A percentile compares a stretch with the other conserved stretches of the same genome.
These are phyloP conservation scores for Cantharis nigra DNA, from an alignment of 2,888 invertebrate species.

Conservation along the genomic window DNA sequence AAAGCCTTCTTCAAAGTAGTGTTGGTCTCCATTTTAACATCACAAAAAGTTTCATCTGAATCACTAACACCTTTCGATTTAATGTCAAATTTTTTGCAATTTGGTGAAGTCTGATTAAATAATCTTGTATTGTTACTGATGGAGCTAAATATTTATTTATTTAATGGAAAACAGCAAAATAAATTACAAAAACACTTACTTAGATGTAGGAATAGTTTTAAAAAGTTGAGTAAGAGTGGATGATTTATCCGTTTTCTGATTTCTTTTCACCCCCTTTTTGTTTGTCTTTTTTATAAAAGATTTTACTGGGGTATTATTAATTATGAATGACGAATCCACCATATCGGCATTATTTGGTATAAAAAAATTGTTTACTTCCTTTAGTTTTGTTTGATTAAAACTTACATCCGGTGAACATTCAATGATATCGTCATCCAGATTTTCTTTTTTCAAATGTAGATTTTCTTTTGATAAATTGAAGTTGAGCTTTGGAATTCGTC, in stretches of 20 bases:
- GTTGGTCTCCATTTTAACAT: background rate
- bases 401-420: background rate
- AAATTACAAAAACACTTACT: background rate
- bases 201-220: background rate
- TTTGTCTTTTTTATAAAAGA: background rate
- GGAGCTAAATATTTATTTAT: background rate
- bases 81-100: background rate
- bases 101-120: background rate
- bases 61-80: background rate
- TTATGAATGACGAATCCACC: constrained; percentile 5
- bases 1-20: background rate
- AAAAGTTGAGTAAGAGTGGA: background rate
- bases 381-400: background rate
- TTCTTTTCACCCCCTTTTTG: background rate
- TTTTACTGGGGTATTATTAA: background rate
- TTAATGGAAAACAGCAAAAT: too few relatives aligned
- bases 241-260: background rate
- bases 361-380: background rate
- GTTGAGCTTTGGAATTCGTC: background rate
- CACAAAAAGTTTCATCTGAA: background rate
- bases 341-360: background rate
- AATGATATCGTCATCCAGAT: background rate
- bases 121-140: background rate
- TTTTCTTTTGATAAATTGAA: background rate
- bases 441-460: background rate